Evolutionary conservation across 2,888 invertebrate species (phyloP), one percentile per base, ranked within the genome.

Genomic region (Drosophila neutralis): DNA sequence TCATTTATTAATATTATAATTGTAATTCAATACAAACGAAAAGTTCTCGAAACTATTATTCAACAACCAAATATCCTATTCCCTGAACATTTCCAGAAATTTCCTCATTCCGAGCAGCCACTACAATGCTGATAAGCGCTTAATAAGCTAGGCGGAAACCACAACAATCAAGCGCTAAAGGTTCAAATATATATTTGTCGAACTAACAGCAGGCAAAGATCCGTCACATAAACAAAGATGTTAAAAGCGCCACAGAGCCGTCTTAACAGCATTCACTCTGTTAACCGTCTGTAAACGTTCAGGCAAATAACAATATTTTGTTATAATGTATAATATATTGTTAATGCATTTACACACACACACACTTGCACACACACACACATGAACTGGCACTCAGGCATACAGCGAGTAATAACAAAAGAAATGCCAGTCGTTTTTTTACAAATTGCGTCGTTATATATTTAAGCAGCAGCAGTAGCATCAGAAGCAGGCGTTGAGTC

Each of bases 391-490:
- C 31, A 54, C 21, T 38, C 36, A 54, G 15, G 38, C 45, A 48
- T 36, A 33, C 40, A 59, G 58, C 62, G 62, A 62, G 52, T 36
- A 71, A 74, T 56, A 80, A 82, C 82, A 81, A 81, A 82, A 82
- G 81, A 82, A 82, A 69, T 69, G 48, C 70, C 70, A 72, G 72
- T 72, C 63, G 66, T 75, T 73, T 66, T 69, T 74, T 71, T 65
- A 66, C 79, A 69, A 82, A 81, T 77, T 81, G 74, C 81, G 82
- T 77, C 80, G 81, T 80, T 80, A 73, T 56, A 73, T 79, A 66
- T 77, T 66, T 49, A 49, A 73, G 60, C 69, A 71, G 62, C 53
- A 64, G 29, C 52, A 11, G 38, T 10, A 61, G 54, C 48, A 62
- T 48, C 36, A 48, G 45, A 49, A 33, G 57, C 61, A 59, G 56